These are phyloP conservation scores for Melanostoma scalare DNA, from an alignment of 2,888 invertebrate species.

Conservation along the genomic window DNA sequence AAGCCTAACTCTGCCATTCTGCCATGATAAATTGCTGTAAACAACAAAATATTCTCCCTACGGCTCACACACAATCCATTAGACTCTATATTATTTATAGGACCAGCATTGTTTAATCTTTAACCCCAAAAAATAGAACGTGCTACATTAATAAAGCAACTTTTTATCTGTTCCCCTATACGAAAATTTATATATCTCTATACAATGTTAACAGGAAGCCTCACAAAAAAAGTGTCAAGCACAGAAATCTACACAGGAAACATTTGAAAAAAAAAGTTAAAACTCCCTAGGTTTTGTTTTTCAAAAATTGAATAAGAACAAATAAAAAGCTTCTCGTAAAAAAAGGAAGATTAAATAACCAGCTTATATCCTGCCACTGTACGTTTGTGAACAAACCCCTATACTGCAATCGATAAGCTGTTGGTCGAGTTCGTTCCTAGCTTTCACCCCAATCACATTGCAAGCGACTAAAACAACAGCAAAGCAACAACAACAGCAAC, in stretches of 20 bases:
- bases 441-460: not conserved
- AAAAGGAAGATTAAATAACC: slow-evolving; percentile 62
- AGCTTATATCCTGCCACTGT: slow-evolving; percentile 59
- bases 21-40: no score
- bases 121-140: slow-evolving; percentile 33
- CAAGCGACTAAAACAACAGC: slow-evolving; percentile 14
- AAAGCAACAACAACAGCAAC: not conserved
- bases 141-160: slow-evolving; percentile 60
- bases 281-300: not conserved
- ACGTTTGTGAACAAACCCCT: slow-evolving; percentile 15
- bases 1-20: no score
- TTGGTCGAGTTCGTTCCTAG: not conserved
- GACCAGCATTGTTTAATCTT: slow-evolving; percentile 38
- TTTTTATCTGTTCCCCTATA: slow-evolving; percentile 58
- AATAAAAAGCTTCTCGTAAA: slow-evolving; percentile 1
- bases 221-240: slow-evolving; percentile 13
- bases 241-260: slow-evolving; percentile 22
- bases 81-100: slow-evolving; percentile 17
- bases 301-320: not conserved
- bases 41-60: not conserved
- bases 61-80: slow-evolving; percentile 44
- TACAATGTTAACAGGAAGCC: slow-evolving; percentile 49
- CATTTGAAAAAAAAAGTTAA: slow-evolving; percentile 32
- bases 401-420: slow-evolving; percentile 49
- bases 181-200: no score